phyloP scores from a whole-genome alignment of 2,797 vertebrate genomes.

The Eidolon dupreanum region DNA sequence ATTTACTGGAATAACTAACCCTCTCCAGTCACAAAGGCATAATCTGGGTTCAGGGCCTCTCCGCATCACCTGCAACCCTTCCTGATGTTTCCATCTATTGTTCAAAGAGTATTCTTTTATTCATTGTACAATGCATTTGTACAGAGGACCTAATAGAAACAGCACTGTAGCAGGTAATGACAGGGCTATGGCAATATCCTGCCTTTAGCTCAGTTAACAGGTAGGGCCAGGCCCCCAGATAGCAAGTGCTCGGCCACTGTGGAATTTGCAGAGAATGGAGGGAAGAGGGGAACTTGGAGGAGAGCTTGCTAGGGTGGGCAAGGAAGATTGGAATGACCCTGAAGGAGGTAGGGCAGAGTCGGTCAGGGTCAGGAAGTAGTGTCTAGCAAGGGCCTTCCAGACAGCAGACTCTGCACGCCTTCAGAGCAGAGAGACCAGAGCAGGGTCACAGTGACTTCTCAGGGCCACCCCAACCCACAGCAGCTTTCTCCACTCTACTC shows the following conservation, averaged over 20 bases:
- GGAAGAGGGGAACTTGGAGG: too few species aligned
- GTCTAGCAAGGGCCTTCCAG: background rate
- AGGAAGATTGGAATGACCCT: background rate
- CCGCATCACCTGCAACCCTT: background rate
- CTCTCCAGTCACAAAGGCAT: background rate
- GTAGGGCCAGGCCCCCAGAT: background rate
- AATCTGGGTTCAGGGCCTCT: background rate
- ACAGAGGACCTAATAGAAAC: background rate
- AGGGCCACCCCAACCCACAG: rapidly evolving
- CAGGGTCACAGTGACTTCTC: background rate
- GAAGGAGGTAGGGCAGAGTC: background rate
- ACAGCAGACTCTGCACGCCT: background rate
- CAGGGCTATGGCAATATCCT: background rate
- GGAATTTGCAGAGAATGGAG: background rate
- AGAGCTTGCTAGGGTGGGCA: background rate
- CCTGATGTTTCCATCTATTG: background rate
- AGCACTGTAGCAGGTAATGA: too few species aligned
- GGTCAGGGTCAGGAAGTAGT: background rate
- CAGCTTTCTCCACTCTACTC: background rate
- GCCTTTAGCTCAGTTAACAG: background rate
- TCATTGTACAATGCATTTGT: background rate
- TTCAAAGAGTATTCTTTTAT: background rate
- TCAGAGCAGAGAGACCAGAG: background rate
- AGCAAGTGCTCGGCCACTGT: background rate
- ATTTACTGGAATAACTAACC: too few species aligned